A percentile compares a stretch with the other conserved stretches of the same genome.
Evolutionary conservation across 37 sponge, comb jelly and placozoan genomes (phyloP).

Genomic region (Aphrocallistes beatrix): DNA sequence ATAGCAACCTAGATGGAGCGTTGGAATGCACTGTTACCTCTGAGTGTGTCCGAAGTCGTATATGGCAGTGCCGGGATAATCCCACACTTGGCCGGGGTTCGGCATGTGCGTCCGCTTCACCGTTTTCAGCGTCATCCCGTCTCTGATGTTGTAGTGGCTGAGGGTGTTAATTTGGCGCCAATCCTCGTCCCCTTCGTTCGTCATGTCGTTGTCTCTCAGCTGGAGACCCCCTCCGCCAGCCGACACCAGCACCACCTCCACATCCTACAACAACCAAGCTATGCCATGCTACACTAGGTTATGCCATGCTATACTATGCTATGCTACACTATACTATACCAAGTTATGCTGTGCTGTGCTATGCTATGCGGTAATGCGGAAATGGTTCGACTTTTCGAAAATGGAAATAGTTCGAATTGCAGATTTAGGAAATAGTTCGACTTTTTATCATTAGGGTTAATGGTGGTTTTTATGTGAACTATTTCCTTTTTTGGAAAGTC

Average conservation of each 20-base stretch:
- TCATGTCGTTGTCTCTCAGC: conserved; percentile 66
- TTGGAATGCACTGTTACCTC: background rate
- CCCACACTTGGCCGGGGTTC: background rate
- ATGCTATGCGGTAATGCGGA: too few relatives aligned
- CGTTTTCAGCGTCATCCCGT: background rate
- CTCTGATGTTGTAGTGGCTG: conserved; percentile 68
- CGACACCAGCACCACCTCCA: background rate
- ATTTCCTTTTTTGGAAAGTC: too few relatives aligned
- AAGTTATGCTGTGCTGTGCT: too few relatives aligned
- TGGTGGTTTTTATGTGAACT: too few relatives aligned
- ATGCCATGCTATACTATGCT: too few relatives aligned
- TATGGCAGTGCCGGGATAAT: background rate
- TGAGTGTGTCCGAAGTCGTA: conserved; percentile 15
- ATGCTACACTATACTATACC: too few relatives aligned
- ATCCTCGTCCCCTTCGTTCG: conserved; percentile 54
- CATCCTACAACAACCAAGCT: background rate
- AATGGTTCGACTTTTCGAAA: too few relatives aligned
- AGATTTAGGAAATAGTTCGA: too few relatives aligned
- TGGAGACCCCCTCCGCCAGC: conserved; percentile 21
- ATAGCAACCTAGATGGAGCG: background rate
- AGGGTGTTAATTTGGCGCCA: conserved; percentile 89
- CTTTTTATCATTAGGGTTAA: too few relatives aligned
- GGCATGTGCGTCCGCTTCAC: background rate
- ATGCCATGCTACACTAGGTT: too few relatives aligned
- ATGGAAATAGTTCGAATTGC: too few relatives aligned